Conservation (phyloP, 2,797 vertebrate genomes). For the Pachyuromys duprasi region DNA sequence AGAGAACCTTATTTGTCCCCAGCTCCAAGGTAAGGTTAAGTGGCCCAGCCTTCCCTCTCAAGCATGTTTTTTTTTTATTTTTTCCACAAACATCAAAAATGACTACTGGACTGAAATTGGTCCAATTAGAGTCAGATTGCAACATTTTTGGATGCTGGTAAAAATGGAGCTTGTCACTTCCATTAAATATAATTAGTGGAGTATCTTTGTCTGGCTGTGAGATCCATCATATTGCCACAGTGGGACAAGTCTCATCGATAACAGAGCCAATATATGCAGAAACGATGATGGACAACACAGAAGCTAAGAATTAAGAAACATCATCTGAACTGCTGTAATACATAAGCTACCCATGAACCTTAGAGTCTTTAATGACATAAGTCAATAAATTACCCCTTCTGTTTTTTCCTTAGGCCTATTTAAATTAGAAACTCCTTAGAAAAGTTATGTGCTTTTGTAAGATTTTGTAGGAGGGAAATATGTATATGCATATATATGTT, state of each 20-base stretch:
- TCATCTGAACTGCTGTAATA: background rate
- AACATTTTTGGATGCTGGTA: background rate
- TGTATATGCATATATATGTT: background rate
- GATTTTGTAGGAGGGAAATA: background rate
- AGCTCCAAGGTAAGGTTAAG: background rate
- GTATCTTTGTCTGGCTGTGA: background rate
- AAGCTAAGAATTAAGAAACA: background rate
- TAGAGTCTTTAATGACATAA: background rate
- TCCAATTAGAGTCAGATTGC: background rate
- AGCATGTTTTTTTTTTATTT: background rate
- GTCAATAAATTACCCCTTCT: background rate
- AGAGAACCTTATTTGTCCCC: background rate
- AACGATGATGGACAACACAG: background rate
- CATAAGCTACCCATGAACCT: background rate
- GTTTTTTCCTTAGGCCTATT: background rate
- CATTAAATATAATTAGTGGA: background rate
- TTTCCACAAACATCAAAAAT: background rate
- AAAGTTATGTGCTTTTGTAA: background rate
- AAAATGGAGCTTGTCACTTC: conserved; percentile 10
- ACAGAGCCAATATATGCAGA: background rate
- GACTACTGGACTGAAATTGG: background rate
- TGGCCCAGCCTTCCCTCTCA: background rate
- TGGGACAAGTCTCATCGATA: background rate
- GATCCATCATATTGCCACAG: background rate
- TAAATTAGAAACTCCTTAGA: conserved; percentile 15